These are phyloP conservation scores for Bombyx mandarina DNA, from an alignment of 1,140 invertebrate genomes.

Conservation along the genomic window DNA sequence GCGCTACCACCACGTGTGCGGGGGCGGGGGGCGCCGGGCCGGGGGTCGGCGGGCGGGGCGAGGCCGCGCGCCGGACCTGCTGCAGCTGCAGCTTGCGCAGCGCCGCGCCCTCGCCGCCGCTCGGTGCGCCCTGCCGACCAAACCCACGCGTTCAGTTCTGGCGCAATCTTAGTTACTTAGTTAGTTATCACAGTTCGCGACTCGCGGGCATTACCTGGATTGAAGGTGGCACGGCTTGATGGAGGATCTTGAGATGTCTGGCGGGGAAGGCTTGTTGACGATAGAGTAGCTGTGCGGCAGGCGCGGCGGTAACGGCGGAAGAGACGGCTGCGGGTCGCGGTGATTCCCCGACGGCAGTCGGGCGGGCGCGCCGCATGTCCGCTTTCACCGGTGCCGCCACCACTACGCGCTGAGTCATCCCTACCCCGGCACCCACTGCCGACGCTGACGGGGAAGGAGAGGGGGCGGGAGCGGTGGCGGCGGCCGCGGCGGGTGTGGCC, in stretches of 20 bases:
- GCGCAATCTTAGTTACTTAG: not conserved
- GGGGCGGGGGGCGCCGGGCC: constrained; percentile 16
- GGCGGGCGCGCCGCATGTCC: constrained; percentile 9
- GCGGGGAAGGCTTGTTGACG: constrained; percentile 29
- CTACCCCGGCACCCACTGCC: constrained; percentile 74
- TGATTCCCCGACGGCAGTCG: constrained; percentile 1
- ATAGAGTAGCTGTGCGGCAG: constrained; percentile 24
- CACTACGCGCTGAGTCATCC: constrained; percentile 5
- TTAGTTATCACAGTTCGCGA: not conserved
- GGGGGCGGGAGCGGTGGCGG: constrained; percentile 42
- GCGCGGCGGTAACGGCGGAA: not conserved
- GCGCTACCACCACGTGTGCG: constrained; percentile 21
- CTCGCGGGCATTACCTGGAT: constrained; percentile 22
- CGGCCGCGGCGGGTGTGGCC: constrained; percentile 27
- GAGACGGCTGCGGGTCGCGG: not conserved
- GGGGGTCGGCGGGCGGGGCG: constrained; percentile 8
- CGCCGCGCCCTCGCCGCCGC: constrained; percentile 20
- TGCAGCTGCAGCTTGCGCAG: constrained; percentile 48
- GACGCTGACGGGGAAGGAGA: constrained; percentile 56
- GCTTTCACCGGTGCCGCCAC: constrained; percentile 8
- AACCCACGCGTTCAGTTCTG: not conserved
- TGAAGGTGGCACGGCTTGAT: constrained; percentile 27
- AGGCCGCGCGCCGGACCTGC: constrained; percentile 28
- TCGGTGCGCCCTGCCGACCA: constrained; percentile 4
- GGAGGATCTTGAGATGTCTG: constrained; percentile 49